Conservation (phyloP, 2,113 vertebrate genomes). For the Tyto alba region DNA sequence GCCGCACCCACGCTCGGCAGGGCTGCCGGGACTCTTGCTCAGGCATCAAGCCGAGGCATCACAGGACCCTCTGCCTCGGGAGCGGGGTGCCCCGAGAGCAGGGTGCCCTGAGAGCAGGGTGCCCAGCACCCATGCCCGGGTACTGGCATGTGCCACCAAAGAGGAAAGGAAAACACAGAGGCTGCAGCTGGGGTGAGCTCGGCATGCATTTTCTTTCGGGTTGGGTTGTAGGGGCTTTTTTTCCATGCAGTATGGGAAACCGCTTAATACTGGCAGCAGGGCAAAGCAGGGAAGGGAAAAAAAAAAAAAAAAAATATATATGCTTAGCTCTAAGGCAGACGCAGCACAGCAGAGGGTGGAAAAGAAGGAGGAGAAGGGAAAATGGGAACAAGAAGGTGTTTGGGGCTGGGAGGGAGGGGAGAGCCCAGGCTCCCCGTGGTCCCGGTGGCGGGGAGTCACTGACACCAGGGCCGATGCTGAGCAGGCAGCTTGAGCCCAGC, state of each 20-base stretch:
- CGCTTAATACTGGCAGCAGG: neutral
- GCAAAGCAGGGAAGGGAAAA: neutral
- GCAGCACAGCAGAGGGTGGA: accelerated
- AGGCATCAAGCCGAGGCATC: neutral
- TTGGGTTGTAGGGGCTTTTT: neutral
- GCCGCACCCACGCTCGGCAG: neutral
- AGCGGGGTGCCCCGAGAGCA: accelerated
- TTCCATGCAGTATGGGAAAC: accelerated
- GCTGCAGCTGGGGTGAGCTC: neutral
- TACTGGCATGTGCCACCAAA: accelerated
- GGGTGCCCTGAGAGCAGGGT: neutral
- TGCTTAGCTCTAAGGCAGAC: neutral
- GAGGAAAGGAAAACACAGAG: neutral
- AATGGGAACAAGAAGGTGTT: neutral
- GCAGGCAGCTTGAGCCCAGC: neutral
- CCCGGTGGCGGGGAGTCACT: accelerated
- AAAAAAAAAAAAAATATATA: accelerated
- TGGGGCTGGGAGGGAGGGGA: neutral
- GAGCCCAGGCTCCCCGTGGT: neutral
- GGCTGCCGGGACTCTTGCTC: neutral
- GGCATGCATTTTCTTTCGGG: neutral
- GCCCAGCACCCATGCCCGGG: accelerated
- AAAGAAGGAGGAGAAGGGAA: too few relatives aligned
- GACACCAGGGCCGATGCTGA: neutral
- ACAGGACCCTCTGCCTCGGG: accelerated